Conservation (phyloP, 1,140 invertebrate species). For the Caenorhabditis inopinata region DNA sequence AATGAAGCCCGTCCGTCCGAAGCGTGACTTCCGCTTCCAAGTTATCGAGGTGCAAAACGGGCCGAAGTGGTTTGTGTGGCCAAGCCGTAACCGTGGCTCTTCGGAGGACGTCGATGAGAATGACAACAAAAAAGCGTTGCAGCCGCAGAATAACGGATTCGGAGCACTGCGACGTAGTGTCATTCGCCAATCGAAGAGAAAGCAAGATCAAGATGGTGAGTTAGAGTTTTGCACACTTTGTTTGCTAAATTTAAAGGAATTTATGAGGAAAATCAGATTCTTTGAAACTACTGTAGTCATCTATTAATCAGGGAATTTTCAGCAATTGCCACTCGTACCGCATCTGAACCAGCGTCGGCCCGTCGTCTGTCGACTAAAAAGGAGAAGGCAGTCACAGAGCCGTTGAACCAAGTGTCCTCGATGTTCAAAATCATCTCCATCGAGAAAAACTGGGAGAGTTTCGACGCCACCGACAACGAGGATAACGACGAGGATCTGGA, state of each 20-base stretch:
- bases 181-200: constrained; percentile 22
- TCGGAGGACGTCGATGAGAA: constrained; percentile 40
- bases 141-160: constrained; percentile 36
- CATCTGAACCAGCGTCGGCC: constrained; percentile 42
- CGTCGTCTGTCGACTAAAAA: constrained; percentile 43
- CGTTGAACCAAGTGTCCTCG: constrained; percentile 7
- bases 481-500: constrained; percentile 31
- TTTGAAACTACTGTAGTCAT: no score
- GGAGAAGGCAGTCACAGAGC: constrained; percentile 36
- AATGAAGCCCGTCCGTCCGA: constrained; percentile 21
- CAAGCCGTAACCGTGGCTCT: constrained; percentile 32
- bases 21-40: constrained; percentile 46
- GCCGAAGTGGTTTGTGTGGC: constrained; percentile 49
- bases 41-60: constrained; percentile 39
- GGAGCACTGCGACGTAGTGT: constrained; percentile 38
- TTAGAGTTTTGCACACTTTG: not conserved
- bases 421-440: constrained; percentile 49
- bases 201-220: constrained; percentile 28
- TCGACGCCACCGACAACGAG: constrained; percentile 39
- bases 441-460: constrained; percentile 45
- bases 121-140: constrained; percentile 27
- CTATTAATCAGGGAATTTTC: not conserved
- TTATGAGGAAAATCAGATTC: not conserved
- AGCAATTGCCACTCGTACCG: constrained; percentile 18
- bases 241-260: not conserved